phyloP scores from a whole-genome alignment of 2,113 vertebrate species.

The Turdus rufiventris region DNA sequence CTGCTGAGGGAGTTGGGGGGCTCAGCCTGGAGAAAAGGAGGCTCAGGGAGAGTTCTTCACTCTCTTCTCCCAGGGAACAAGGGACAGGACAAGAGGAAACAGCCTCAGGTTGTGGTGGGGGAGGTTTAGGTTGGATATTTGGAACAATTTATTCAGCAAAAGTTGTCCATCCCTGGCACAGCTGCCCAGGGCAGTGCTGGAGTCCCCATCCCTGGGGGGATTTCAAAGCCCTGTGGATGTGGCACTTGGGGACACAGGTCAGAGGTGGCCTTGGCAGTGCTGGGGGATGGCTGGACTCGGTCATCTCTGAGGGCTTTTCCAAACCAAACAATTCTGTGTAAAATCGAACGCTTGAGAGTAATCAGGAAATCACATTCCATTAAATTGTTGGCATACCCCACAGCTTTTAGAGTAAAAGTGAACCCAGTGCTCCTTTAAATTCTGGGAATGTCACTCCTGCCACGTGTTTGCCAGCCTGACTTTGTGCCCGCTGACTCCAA shows the following conservation, averaged over 20 bases:
- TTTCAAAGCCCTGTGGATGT: neutral
- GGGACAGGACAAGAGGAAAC: neutral
- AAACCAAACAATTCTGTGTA: neutral
- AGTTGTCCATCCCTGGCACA: neutral
- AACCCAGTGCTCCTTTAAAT: neutral
- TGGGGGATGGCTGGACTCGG: rapidly evolving
- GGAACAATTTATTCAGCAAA: neutral
- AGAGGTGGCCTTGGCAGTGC: neutral
- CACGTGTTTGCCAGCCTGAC: neutral
- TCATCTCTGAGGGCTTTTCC: neutral
- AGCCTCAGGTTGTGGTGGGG: neutral
- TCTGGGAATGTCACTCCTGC: neutral
- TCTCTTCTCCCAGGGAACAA: neutral
- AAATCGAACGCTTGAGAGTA: neutral
- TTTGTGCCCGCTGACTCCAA: neutral
- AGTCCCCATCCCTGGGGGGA: neutral
- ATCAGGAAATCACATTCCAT: neutral
- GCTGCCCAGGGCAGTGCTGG: neutral
- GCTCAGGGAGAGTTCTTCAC: neutral
- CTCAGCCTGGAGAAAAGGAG: neutral
- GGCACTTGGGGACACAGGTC: neutral
- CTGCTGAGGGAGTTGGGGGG: neutral
- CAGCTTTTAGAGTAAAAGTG: neutral
- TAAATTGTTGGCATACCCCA: neutral
- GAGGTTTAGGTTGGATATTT: neutral